phyloP scores from a whole-genome alignment of 2,113 vertebrate species.

The Litocranius walleri region DNA sequence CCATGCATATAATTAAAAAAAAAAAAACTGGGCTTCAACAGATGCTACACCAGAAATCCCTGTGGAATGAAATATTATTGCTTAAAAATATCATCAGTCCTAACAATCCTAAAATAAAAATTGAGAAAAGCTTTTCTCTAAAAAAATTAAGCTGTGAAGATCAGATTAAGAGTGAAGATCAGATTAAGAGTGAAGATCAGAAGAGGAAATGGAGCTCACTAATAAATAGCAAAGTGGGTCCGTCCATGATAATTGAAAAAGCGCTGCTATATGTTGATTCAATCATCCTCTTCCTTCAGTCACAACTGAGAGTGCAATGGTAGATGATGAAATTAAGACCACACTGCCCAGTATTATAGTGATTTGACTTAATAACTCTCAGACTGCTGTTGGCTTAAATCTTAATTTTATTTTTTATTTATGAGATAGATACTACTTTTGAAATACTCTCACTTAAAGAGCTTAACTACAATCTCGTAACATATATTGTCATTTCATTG shows the following conservation, averaged over 20 bases:
- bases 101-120: constrained; percentile 1
- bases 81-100: neutral
- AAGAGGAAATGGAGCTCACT: neutral
- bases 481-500: neutral
- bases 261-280: neutral
- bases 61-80: neutral
- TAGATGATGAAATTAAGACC: neutral
- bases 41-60: neutral
- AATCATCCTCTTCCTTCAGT: neutral
- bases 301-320: neutral
- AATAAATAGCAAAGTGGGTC: neutral
- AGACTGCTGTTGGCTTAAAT: neutral
- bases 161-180: neutral
- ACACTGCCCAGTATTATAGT: neutral
- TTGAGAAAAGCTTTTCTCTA: neutral
- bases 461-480: neutral
- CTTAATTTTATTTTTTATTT: constrained; percentile 26
- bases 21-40: neutral
- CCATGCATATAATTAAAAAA: neutral
- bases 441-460: constrained; percentile 8
- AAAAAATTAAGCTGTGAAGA: neutral
- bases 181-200: neutral
- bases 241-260: neutral
- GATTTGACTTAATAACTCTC: neutral
- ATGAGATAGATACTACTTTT: neutral